Evolutionary conservation across 2,113 vertebrate species (phyloP).

Genomic region (Chaetura pelagica): DNA sequence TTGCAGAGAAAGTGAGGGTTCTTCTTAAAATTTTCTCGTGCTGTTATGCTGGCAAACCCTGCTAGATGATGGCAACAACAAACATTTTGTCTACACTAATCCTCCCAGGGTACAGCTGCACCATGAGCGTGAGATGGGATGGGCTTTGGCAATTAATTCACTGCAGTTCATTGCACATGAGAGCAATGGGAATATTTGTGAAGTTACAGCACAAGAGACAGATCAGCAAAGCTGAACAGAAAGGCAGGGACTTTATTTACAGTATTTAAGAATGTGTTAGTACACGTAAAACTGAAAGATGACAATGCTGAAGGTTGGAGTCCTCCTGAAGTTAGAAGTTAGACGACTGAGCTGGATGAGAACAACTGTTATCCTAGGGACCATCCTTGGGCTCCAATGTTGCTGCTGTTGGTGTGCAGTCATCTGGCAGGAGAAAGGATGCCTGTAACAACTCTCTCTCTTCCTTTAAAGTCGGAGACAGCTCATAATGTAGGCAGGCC

Average conservation of each 20-base stretch:
- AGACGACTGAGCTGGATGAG: background rate
- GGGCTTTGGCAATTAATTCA: background rate
- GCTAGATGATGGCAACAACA: background rate
- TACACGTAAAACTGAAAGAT: background rate
- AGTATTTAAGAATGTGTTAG: background rate
- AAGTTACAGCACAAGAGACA: background rate
- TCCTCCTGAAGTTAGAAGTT: background rate
- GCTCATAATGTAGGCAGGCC: background rate
- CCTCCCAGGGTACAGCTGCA: background rate
- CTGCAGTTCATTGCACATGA: background rate
- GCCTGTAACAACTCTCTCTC: background rate
- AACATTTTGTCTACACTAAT: fast-evolving
- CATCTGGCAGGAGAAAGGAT: background rate
- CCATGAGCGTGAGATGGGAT: background rate
- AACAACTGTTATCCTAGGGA: background rate
- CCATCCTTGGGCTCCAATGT: background rate
- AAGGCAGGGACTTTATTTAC: background rate
- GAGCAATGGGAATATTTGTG: background rate
- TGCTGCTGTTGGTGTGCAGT: fast-evolving
- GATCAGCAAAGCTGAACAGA: background rate
- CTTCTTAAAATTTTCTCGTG: background rate
- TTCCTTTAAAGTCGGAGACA: background rate
- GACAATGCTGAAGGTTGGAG: background rate
- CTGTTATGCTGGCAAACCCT: background rate
- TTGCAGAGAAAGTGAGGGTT: background rate